These are phyloP conservation scores for Drosophila siamana DNA, from an alignment of 2,888 invertebrate species.

Conservation along the genomic window DNA sequence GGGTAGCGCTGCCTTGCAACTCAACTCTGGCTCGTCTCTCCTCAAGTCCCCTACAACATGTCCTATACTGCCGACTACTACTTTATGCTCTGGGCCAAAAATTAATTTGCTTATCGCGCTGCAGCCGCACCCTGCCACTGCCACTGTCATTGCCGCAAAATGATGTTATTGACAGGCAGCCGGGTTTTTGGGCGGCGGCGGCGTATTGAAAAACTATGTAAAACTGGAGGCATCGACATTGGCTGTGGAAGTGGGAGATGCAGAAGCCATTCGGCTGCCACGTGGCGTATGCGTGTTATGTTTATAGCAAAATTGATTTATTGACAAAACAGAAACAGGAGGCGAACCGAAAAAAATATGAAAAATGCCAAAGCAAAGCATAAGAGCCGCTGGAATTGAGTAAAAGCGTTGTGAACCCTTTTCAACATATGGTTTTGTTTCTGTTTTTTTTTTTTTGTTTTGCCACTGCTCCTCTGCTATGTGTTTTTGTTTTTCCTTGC, in stretches of 20 bases:
- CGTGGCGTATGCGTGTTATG: slow-evolving; percentile 78
- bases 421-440: slow-evolving; percentile 42
- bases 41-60: not conserved
- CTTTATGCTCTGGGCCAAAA: slow-evolving; percentile 50
- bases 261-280: slow-evolving; percentile 43
- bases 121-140: slow-evolving; percentile 68
- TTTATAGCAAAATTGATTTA: slow-evolving; percentile 81
- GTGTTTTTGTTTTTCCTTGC: slow-evolving; percentile 22
- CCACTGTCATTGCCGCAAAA: slow-evolving; percentile 66
- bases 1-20: slow-evolving; percentile 48
- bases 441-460: too few species aligned
- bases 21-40: not conserved
- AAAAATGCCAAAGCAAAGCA: slow-evolving; percentile 48
- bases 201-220: slow-evolving; percentile 60
- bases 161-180: slow-evolving; percentile 75
- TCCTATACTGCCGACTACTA: not conserved
- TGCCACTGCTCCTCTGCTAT: not conserved
- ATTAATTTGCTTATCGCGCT: slow-evolving; percentile 82
- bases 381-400: slow-evolving; percentile 40
- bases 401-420: slow-evolving; percentile 57
- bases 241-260: not conserved
- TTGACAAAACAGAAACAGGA: slow-evolving; percentile 77
- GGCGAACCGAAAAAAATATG: slow-evolving; percentile 33
- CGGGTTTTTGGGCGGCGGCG: not conserved
- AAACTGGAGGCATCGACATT: slow-evolving; percentile 15